Percentiles rank a stretch among this genome's conserved stretches.
Conservation (phyloP, 2,113 vertebrate genomes). For the Podarcis cretensis region DNA sequence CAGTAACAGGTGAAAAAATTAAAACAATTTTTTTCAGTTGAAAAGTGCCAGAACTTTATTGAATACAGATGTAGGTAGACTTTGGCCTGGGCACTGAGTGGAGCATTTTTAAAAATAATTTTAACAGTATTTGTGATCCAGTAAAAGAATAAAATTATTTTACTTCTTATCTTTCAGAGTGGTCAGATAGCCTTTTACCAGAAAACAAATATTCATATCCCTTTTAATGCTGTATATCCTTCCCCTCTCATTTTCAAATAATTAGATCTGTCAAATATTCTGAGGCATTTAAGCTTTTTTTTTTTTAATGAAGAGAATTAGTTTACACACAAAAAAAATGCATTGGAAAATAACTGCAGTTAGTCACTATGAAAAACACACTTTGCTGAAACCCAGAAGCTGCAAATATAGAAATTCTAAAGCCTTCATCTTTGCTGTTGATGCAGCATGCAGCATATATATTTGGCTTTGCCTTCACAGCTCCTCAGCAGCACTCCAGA, state of each 20-base stretch:
- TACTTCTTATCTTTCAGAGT: background rate
- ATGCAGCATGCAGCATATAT: background rate
- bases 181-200: background rate
- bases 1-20: too few species aligned
- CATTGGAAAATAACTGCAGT: background rate
- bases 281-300: slow-evolving; percentile 4
- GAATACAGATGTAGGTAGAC: too few species aligned
- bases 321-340: background rate
- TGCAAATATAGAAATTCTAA: background rate
- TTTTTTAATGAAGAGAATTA: background rate
- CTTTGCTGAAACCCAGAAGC: background rate
- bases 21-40: too few species aligned
- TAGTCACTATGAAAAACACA: slow-evolving; percentile 11
- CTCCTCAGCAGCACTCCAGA: slow-evolving; percentile 36
- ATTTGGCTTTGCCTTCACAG: slow-evolving; percentile 42
- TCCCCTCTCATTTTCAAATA: background rate
- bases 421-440: background rate
- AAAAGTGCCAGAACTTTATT: too few species aligned
- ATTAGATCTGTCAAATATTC: background rate
- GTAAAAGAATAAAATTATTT: background rate
- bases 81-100: too few species aligned
- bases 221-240: background rate
- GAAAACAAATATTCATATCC: background rate
- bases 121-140: background rate
- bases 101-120: background rate